phyloP scores from a whole-genome alignment of 1,140 invertebrate genomes.

The Drosophila arizonae region DNA sequence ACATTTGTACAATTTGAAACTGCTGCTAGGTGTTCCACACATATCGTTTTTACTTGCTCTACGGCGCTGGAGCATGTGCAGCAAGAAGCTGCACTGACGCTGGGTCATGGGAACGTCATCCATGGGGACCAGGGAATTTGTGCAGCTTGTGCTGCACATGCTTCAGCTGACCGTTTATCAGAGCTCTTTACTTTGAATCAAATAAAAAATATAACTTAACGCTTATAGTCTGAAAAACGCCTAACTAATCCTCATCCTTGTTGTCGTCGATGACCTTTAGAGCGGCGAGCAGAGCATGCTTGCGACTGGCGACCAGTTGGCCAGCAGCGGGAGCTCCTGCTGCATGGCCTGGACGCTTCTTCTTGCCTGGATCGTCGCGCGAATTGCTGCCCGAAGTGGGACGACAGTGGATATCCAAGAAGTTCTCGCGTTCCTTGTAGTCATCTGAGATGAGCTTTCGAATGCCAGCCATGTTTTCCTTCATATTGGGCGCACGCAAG shows the following conservation, averaged over 20 bases:
- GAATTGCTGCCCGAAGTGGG: slow-evolving; percentile 58
- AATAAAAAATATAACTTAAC: slow-evolving; percentile 73
- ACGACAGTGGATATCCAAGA: slow-evolving; percentile 76
- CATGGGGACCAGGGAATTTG: slow-evolving; percentile 4
- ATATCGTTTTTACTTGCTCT: not conserved
- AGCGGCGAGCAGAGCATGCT: slow-evolving; percentile 86
- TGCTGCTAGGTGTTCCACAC: not conserved
- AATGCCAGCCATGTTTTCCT: slow-evolving; percentile 70
- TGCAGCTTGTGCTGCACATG: slow-evolving; percentile 32
- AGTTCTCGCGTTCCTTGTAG: slow-evolving; percentile 75
- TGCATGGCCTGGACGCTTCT: slow-evolving; percentile 63
- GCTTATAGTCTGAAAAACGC: slow-evolving; percentile 42
- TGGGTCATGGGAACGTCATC: slow-evolving; percentile 23
- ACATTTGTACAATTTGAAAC: slow-evolving; percentile 17
- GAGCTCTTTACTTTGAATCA: slow-evolving; percentile 50
- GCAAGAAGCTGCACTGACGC: slow-evolving; percentile 6
- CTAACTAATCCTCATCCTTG: slow-evolving; percentile 65
- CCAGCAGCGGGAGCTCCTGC: slow-evolving; percentile 21
- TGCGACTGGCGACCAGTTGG: slow-evolving; percentile 81
- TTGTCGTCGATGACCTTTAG: slow-evolving; percentile 86
- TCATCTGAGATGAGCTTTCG: slow-evolving; percentile 77
- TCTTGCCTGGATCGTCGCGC: slow-evolving; percentile 60
- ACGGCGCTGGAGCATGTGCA: slow-evolving; percentile 33
- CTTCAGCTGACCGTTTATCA: slow-evolving; percentile 4
- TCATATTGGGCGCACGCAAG: slow-evolving; percentile 48